Evolutionary conservation across 2,113 vertebrate species (phyloP).

Genomic region (Heliornis fulica): DNA sequence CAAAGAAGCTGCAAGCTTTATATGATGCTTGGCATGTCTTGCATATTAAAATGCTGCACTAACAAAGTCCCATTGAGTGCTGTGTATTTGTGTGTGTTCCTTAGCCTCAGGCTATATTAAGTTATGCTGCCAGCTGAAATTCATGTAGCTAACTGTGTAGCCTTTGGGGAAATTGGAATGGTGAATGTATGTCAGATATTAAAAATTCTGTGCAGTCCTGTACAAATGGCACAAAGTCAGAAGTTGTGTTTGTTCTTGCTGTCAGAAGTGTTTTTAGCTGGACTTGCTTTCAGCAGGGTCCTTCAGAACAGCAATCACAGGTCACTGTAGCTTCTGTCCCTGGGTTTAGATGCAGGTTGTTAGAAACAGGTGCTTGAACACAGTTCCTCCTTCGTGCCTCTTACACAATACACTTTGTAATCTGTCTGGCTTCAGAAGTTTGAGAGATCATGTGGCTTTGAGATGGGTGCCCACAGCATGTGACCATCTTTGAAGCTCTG

Average conservation of each 20-base stretch:
- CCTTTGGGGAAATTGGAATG: background rate
- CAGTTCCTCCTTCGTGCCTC: background rate
- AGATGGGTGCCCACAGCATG: background rate
- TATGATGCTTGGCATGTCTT: background rate
- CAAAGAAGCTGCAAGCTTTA: background rate
- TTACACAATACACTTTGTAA: background rate
- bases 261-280: background rate
- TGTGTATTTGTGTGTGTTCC: background rate
- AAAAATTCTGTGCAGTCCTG: background rate
- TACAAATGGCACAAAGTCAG: background rate
- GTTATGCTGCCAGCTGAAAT: background rate
- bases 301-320: fast-evolving
- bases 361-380: background rate
- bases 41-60: background rate
- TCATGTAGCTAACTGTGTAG: background rate
- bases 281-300: background rate
- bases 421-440: background rate
- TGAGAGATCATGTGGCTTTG: background rate
- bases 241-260: background rate
- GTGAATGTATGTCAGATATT: background rate
- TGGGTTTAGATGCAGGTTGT: background rate
- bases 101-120: background rate
- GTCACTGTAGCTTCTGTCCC: fast-evolving
- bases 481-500: background rate
- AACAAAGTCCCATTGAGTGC: background rate